phyloP scores from a whole-genome alignment of 2,113 vertebrate genomes.

The Campylomormyrus numenius region DNA sequence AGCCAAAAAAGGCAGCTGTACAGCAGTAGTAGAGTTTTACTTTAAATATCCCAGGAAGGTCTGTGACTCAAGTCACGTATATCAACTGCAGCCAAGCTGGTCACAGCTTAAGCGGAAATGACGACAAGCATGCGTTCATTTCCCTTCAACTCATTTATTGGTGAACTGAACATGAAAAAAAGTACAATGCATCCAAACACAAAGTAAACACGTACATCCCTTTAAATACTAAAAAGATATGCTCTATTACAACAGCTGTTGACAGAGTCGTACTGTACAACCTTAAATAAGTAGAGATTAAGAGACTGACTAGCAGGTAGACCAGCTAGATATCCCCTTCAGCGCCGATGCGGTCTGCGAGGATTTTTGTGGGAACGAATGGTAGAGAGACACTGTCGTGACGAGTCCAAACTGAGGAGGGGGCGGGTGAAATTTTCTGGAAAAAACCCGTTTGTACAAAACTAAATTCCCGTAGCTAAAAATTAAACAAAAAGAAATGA shows the following conservation, averaged over 20 bases:
- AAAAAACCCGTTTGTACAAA: not conserved
- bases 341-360: not conserved
- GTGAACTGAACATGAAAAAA: constrained; percentile 99
- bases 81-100: not conserved
- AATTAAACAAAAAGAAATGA: not conserved
- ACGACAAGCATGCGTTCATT: constrained; percentile 30
- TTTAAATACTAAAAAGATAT: constrained; percentile 89
- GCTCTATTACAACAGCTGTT: constrained; percentile 85
- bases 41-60: constrained; percentile 29
- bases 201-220: constrained; percentile 98
- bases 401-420: constrained; percentile 40
- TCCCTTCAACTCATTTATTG: constrained; percentile 99
- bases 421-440: constrained; percentile 57
- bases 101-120: not conserved
- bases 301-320: constrained; percentile 53
- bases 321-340: not conserved
- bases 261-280: constrained; percentile 95
- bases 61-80: not conserved
- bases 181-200: constrained; percentile 95
- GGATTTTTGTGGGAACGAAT: not conserved
- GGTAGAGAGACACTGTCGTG: not conserved
- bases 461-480: not conserved
- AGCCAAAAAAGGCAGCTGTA: not conserved
- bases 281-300: constrained; percentile 92
- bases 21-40: not conserved